phyloP scores from a whole-genome alignment of 2,797 vertebrate genomes.

The Diceros bicornis region DNA sequence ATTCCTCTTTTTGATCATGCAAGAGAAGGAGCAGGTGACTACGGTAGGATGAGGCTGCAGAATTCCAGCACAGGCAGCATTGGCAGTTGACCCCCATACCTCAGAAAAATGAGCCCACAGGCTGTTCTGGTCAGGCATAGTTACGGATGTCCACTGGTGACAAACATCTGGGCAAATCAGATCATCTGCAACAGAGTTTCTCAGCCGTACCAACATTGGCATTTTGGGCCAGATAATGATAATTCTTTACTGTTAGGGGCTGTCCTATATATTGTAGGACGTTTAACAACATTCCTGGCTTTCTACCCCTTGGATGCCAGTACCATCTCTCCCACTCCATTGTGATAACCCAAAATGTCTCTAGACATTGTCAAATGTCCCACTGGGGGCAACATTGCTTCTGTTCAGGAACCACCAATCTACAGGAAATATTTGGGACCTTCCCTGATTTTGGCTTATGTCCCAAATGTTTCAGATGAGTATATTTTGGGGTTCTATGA shows the following conservation, averaged over 20 bases:
- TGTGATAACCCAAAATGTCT: not conserved
- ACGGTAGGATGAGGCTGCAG: too few relatives aligned
- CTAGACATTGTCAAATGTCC: not conserved
- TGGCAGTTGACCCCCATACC: too few relatives aligned
- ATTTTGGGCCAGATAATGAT: not conserved
- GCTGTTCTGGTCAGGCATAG: accelerated
- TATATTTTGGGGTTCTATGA: not conserved
- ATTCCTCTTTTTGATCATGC: not conserved
- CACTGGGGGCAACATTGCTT: accelerated
- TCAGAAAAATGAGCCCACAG: not conserved
- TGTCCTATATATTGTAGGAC: too few relatives aligned
- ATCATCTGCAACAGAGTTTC: not conserved
- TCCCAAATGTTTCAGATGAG: not conserved
- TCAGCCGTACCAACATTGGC: not conserved
- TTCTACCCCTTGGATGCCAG: not conserved
- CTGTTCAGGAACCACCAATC: not conserved
- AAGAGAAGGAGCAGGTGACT: not conserved
- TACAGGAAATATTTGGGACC: not conserved
- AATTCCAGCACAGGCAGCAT: not conserved
- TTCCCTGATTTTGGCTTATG: not conserved
- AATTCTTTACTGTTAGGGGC: not conserved
- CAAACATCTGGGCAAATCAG: not conserved
- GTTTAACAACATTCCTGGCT: not conserved
- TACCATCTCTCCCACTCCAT: not conserved
- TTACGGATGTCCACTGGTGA: not conserved